Conservation (phyloP, 1,140 invertebrate genomes). For the Nomia melanderi region DNA sequence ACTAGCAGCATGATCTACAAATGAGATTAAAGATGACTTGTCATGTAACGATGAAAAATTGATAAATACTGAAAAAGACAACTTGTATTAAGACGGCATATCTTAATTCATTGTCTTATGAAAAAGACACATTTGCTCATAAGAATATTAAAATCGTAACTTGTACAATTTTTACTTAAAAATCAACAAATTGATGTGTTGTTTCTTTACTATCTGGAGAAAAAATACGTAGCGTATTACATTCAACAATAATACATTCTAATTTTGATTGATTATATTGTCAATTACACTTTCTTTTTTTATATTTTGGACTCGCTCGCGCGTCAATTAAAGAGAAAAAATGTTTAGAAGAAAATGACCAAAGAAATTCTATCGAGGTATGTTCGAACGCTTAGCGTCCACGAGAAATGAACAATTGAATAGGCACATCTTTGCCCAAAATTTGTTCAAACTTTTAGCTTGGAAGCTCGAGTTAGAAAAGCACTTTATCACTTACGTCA, state of each 20-base stretch:
- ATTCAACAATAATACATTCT: neutral
- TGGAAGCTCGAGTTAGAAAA: slow-evolving; percentile 27
- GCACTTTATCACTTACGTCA: slow-evolving; percentile 23
- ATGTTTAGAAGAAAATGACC: neutral
- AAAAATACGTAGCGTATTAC: too few species aligned
- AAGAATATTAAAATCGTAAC: neutral
- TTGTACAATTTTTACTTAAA: neutral
- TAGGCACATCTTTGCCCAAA: neutral
- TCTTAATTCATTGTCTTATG: neutral
- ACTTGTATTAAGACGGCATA: neutral
- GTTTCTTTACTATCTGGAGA: neutral
- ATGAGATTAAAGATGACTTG: too few species aligned
- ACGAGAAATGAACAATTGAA: neutral
- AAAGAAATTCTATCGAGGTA: slow-evolving; percentile 15
- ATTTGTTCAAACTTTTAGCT: slow-evolving; percentile 10
- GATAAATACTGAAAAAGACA: neutral
- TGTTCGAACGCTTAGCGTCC: slow-evolving; percentile 1
- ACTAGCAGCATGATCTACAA: too few species aligned
- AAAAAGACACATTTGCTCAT: slow-evolving; percentile 5
- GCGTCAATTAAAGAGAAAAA: neutral
- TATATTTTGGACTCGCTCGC: neutral
- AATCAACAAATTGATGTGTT: neutral
- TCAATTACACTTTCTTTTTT: neutral
- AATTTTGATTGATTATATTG: neutral
- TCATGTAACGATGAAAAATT: neutral